Evolutionary conservation across 2,797 vertebrate genomes (phyloP), one percentile per base, ranked within the genome.

Genomic region (Diplodus puntazzo): DNA sequence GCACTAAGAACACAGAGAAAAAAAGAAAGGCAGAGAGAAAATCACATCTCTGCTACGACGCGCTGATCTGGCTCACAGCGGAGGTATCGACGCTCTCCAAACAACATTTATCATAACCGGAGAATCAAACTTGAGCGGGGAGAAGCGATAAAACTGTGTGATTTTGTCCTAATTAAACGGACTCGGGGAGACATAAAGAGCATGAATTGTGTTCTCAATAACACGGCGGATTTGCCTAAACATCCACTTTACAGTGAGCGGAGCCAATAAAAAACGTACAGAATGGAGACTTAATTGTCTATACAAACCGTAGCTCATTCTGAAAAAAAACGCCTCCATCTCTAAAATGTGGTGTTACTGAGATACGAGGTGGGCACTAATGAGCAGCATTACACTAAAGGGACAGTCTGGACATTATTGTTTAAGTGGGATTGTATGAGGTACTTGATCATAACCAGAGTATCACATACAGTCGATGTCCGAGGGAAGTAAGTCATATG

Each of bases 51-150:
- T 2, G 21, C 57, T 21, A 65, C 43, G 87, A 79, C 62, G 69
- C 43, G 25, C 49, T 63, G 67, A 81, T 70, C 77, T 60, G 59
- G 67, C 74, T 75, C 77, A 64, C 76, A 64, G 64, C 52, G 65
- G 66, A 53, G 52, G 17, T 66, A 87, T 64, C 6, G 84, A 88
- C 85, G 75, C 20, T 11, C 50, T 71, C 73, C 73, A 83, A 91
- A 86, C 71, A 82, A 80, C 85, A 89, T 88, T 84, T 64, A 78
- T 86, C 76, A 84, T 76, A 81, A 86, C 57, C 70, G n/a, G 20
- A 64, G 70, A 86, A 72, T 69, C 74, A 67, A 84, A 84, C 42
- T 49, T 46, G 46, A 88, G 87, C 82, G 85, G 84, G 82, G 55
- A 61, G 39, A 80, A 21, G 73, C 63, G 73, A 75, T 81, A 88